Percentiles rank a stretch among this genome's conserved stretches.
Conservation (phyloP, 2,113 vertebrate genomes). For the Pangasianodon hypophthalmus region DNA sequence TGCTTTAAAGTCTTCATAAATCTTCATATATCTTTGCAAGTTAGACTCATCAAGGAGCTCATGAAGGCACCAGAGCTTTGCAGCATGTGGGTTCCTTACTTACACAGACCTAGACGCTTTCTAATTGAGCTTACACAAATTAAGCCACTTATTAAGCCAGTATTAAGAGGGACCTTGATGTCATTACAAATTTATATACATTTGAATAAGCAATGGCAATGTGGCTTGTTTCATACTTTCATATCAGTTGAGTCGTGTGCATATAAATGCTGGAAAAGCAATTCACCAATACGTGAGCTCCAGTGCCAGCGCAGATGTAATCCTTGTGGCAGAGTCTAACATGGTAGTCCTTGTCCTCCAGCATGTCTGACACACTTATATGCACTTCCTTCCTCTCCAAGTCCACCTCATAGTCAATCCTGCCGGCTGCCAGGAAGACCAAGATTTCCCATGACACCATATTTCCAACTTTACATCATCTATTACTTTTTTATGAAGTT, state of each 20-base stretch:
- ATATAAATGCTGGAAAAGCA: neutral
- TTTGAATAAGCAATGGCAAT: neutral
- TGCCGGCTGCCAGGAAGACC: conserved; percentile 68
- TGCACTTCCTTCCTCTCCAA: conserved; percentile 70
- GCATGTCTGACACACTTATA: conserved; percentile 72
- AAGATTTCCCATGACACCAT: neutral
- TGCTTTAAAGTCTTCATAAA: neutral
- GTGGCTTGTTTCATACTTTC: neutral
- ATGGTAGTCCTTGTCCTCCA: conserved; percentile 71
- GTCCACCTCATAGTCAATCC: conserved; percentile 74
- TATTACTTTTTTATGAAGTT: neutral
- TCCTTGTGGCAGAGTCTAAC: conserved; percentile 81
- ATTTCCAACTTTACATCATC: neutral
- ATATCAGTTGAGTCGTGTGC: neutral
- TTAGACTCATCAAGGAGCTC: neutral
- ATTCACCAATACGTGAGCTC: conserved; percentile 72
- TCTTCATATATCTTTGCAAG: neutral
- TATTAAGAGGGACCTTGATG: neutral
- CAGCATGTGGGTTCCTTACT: neutral
- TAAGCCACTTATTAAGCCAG: neutral
- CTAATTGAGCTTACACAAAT: neutral
- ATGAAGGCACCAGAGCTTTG: neutral
- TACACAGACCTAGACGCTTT: neutral
- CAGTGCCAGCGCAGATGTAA: conserved; percentile 76
- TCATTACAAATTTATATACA: neutral